These are phyloP conservation scores for Cyphomyrus plagiostoma DNA, from an alignment of 2,113 vertebrate species.

Conservation along the genomic window DNA sequence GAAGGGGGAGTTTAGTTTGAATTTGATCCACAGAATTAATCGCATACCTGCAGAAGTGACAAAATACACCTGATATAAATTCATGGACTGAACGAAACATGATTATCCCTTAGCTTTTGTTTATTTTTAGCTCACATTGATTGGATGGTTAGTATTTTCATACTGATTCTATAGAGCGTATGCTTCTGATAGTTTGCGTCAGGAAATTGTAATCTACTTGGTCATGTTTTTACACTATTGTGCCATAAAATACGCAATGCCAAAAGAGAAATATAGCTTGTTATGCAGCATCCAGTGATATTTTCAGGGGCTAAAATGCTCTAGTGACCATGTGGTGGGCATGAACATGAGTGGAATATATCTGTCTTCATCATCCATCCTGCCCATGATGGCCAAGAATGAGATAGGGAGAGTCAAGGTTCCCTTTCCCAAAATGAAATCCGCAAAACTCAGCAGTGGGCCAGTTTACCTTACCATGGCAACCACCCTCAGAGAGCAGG, in stretches of 20 bases:
- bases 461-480: not conserved
- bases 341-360: not conserved
- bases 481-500: not conserved
- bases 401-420: not conserved
- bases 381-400: not conserved
- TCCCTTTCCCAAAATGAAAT: not conserved
- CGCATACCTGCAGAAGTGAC: not conserved
- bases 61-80: slow-evolving; percentile 1
- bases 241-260: not conserved
- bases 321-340: not conserved
- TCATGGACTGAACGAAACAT: not conserved
- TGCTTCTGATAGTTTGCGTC: not conserved
- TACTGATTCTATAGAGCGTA: not conserved
- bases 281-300: not conserved
- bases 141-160: not conserved
- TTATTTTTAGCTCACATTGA: not conserved
- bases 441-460: not conserved
- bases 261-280: not conserved
- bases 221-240: not conserved
- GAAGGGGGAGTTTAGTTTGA: not conserved
- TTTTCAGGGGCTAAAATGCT: not conserved
- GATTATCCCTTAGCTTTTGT: not conserved
- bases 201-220: not conserved
- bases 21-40: slow-evolving; percentile 22
- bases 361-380: not conserved